phyloP scores from a whole-genome alignment of 2,888 invertebrate genomes.

The Euplexia lucipara region DNA sequence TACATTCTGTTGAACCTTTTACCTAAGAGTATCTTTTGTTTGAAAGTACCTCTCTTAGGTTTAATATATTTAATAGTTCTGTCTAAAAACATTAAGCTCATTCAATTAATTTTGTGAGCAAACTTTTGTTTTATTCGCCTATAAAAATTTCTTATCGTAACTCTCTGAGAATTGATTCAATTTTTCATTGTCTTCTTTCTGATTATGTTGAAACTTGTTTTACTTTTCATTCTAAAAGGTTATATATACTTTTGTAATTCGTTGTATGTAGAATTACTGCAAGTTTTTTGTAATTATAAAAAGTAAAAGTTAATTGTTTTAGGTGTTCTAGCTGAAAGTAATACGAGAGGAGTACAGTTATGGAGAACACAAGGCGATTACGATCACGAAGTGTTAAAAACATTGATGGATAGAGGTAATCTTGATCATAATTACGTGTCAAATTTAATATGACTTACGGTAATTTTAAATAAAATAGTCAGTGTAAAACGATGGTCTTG shows the following conservation, averaged over 20 bases:
- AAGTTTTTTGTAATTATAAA: too few relatives aligned
- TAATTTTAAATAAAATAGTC: too few relatives aligned
- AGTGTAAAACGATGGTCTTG: too few relatives aligned
- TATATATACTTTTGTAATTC: background rate
- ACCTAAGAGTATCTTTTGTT: conserved; percentile 23
- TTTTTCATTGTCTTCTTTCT: conserved; percentile 19
- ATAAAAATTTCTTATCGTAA: conserved; percentile 42
- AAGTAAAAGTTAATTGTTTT: conserved; percentile 10
- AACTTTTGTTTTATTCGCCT: conserved; percentile 24
- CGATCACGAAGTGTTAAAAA: conserved; percentile 14
- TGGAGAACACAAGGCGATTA: conserved; percentile 44
- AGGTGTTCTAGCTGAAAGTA: conserved; percentile 21
- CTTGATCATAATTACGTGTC: too few relatives aligned
- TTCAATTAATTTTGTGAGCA: conserved; percentile 40
- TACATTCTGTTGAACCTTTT: conserved; percentile 15
- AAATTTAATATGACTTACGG: too few relatives aligned
- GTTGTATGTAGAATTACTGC: too few relatives aligned
- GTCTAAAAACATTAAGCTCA: conserved; percentile 2
- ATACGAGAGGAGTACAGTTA: conserved; percentile 15
- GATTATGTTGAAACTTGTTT: conserved; percentile 22
- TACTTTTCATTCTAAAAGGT: conserved; percentile 34
- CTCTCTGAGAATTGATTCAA: conserved; percentile 6
- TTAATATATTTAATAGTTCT: conserved; percentile 9
- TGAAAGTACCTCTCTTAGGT: background rate
- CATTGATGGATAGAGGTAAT: conserved; percentile 42